Conservation (phyloP, 2,797 vertebrate genomes). For the Scleropages formosus region DNA sequence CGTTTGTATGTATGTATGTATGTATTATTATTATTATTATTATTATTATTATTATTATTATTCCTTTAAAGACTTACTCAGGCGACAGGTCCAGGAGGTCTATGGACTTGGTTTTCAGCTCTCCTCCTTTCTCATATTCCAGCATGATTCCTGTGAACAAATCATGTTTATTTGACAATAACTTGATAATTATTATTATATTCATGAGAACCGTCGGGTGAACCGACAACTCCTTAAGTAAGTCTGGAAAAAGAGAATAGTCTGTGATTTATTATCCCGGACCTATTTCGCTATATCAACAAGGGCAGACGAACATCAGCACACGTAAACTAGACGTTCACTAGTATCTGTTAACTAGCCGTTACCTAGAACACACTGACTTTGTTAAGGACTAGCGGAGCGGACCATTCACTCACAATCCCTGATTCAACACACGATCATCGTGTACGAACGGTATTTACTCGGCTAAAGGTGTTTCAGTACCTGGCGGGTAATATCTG, state of each 20-base stretch:
- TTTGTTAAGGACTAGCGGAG: no score
- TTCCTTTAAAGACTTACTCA: constrained; percentile 13
- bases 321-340: background rate
- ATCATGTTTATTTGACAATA: background rate
- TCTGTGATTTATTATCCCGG: background rate
- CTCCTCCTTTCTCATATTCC: constrained; percentile 65
- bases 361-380: no score
- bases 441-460: background rate
- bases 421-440: background rate
- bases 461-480: background rate
- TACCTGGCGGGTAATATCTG: constrained; percentile 74
- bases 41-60: no score
- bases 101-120: constrained; percentile 68
- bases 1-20: no score
- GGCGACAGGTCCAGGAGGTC: constrained; percentile 67
- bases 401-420: no score
- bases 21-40: no score
- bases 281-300: no score
- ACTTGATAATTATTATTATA: background rate
- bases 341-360: background rate
- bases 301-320: background rate
- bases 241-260: background rate
- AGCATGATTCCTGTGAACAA: constrained; percentile 66
- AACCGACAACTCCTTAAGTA: background rate
- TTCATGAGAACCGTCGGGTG: constrained; percentile 4